Percentiles rank a stretch among this genome's conserved stretches.
Evolutionary conservation across 2,888 invertebrate species (phyloP).

Genomic region (Epirrhoe alternata): DNA sequence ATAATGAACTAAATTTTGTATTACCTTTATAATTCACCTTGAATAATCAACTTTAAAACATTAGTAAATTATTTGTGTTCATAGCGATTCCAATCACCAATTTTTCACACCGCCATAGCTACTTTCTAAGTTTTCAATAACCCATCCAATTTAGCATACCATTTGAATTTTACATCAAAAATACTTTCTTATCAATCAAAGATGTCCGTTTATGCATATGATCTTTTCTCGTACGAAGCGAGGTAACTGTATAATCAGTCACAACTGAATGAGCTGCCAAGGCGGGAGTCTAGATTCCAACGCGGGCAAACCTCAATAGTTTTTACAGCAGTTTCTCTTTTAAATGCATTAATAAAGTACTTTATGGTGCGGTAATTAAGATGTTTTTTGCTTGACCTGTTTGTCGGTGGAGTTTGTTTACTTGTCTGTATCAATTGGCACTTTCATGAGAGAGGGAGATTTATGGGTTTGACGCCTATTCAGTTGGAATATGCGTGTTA

Average conservation of each 20-base stretch:
- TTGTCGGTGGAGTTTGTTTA: slow-evolving; percentile 45
- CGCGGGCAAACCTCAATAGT: slow-evolving; percentile 66
- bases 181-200: slow-evolving; percentile 25
- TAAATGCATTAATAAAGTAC: slow-evolving; percentile 54
- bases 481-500: slow-evolving; percentile 22
- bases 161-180: slow-evolving; percentile 23
- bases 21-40: too few species aligned
- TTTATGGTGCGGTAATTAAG: slow-evolving; percentile 55
- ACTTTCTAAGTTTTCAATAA: slow-evolving; percentile 24
- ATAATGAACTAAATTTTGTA: too few species aligned
- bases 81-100: slow-evolving; percentile 16
- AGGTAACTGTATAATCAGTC: slow-evolving; percentile 46
- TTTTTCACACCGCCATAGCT: slow-evolving; percentile 25
- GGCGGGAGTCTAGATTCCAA: slow-evolving; percentile 63
- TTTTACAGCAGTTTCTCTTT: slow-evolving; percentile 74
- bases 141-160: slow-evolving; percentile 12
- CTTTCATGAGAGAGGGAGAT: slow-evolving; percentile 38
- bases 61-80: not conserved
- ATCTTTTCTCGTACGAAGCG: slow-evolving; percentile 31
- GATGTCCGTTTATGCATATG: slow-evolving; percentile 31
- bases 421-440: slow-evolving; percentile 39
- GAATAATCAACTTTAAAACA: not conserved
- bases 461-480: slow-evolving; percentile 40
- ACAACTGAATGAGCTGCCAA: slow-evolving; percentile 60
- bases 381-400: slow-evolving; percentile 44